Conservation (phyloP, 2,888 invertebrate species). For the Litoditis marina region DNA sequence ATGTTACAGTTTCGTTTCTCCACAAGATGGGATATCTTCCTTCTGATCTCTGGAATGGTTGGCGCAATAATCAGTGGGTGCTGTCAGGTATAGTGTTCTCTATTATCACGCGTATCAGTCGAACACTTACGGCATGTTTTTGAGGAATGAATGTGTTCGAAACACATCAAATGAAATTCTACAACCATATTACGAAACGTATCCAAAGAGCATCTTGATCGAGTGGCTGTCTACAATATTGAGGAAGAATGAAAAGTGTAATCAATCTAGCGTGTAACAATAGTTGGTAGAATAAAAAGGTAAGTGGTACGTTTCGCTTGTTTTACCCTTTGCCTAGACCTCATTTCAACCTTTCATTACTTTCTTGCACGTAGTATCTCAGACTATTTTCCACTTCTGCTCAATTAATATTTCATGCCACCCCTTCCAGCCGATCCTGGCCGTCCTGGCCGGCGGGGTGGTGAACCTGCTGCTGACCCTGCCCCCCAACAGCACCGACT, state of each 20-base stretch:
- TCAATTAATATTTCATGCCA: too few relatives aligned
- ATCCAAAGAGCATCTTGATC: too few relatives aligned
- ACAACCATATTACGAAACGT: too few relatives aligned
- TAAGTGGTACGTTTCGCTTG: too few relatives aligned
- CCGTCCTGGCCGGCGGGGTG: conserved; percentile 31
- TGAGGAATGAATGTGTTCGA: too few relatives aligned
- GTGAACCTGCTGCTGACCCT: conserved; percentile 23
- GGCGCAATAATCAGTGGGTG: conserved; percentile 18
- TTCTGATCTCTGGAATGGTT: conserved; percentile 21
- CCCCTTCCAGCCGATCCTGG: conserved; percentile 26
- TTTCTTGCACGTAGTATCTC: too few relatives aligned
- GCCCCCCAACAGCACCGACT: conserved; percentile 5
- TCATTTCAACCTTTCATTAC: too few relatives aligned
- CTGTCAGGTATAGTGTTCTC: conserved; percentile 3
- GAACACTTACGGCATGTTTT: background rate
- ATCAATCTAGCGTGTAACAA: background rate
- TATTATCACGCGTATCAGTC: background rate
- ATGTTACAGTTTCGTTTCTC: conserved; percentile 30
- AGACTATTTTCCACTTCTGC: too few relatives aligned
- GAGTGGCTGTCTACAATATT: too few relatives aligned
- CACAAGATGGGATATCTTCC: conserved; percentile 20
- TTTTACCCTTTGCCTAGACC: too few relatives aligned
- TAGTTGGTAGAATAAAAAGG: conserved; percentile 11
- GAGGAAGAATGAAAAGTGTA: too few relatives aligned
- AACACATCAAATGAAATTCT: too few relatives aligned